Evolutionary conservation across 2,113 vertebrate species (phyloP), one percentile per base, ranked within the genome.

Genomic region (Anguilla japonica): DNA sequence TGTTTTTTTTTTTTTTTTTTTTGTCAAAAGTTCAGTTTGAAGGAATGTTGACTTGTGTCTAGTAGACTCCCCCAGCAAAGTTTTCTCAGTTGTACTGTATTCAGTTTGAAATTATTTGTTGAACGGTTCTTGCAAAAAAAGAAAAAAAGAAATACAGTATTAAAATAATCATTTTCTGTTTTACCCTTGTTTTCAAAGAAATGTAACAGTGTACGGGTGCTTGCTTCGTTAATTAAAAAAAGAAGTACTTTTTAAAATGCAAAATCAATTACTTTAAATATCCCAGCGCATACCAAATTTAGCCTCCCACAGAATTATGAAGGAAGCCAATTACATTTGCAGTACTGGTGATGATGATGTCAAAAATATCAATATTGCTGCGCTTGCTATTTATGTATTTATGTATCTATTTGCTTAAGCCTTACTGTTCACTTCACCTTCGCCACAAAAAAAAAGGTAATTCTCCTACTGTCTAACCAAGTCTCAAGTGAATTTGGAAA

Each of bases 61-160:
- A 86, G 91, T 96, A 96, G 93, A 93, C 91, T 95, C 92, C 95
- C 92, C 93, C 96, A 95, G 95, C 92, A 89, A 91, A 93, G 91
- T 92, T 95, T 96, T 95, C 92, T 95, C 93, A 94, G 93, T 95
- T 95, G 89, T 94, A 95, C 89, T 91, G 95, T 94, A 95, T 96
- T 96, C 95, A 95, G 93, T 96, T 96, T 96, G 95, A 96, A 89
- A 91, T 95, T 95, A 92, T 95, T 96, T 95, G 94, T 95, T 96
- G 92, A 96, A 20, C 60, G 22, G 95, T 95, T 96, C 94, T 96
- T 95, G 95, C 80, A 95, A 83, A 41, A 96, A 53, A 53, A 53
- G 43, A 46, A 46, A 53, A 53, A 53, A 53, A 14, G 50, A 53
- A 94, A 93, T 95, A 94, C 94, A 94, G 93, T 93, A 94, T 96